Evolutionary conservation across 2,888 invertebrate species (phyloP).

Genomic region (Caenorhabditis uteleia): DNA sequence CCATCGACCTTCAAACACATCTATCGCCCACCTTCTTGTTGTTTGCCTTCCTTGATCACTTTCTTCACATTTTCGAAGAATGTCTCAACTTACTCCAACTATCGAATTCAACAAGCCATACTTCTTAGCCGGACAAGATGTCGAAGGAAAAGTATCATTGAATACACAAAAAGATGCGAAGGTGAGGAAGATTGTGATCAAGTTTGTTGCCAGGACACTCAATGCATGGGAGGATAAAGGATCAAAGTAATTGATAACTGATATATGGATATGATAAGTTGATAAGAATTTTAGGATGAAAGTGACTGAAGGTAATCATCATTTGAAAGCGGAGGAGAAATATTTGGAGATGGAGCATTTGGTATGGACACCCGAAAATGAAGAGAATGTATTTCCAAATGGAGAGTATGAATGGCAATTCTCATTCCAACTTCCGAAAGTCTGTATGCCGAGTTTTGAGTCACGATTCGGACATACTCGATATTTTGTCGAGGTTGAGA

Average conservation of each 20-base stretch:
- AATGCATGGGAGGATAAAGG: background rate
- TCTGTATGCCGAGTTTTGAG: conserved; percentile 29
- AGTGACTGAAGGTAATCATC: background rate
- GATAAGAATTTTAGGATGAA: too few relatives aligned
- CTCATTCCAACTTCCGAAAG: conserved; percentile 26
- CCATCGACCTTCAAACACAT: too few relatives aligned
- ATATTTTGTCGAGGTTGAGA: conserved; percentile 12
- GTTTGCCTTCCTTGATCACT: too few relatives aligned
- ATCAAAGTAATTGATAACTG: background rate
- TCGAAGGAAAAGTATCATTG: conserved; percentile 13
- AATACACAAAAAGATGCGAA: conserved; percentile 8
- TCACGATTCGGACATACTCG: conserved; percentile 16
- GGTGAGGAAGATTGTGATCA: conserved; percentile 18
- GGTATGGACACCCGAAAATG: conserved; percentile 19
- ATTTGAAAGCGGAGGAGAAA: conserved; percentile 7
- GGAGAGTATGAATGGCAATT: conserved; percentile 38
- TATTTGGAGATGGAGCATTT: conserved; percentile 20
- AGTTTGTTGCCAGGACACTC: conserved; percentile 9
- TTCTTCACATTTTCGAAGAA: too few relatives aligned
- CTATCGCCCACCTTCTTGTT: too few relatives aligned
- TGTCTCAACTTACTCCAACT: too few relatives aligned
- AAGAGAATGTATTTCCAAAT: conserved; percentile 20
- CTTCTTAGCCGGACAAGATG: conserved; percentile 21
- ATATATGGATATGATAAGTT: background rate
- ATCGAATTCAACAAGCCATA: conserved; percentile 15